Conservation (phyloP, 2,888 invertebrate species). For the Luperina nickerlii region DNA sequence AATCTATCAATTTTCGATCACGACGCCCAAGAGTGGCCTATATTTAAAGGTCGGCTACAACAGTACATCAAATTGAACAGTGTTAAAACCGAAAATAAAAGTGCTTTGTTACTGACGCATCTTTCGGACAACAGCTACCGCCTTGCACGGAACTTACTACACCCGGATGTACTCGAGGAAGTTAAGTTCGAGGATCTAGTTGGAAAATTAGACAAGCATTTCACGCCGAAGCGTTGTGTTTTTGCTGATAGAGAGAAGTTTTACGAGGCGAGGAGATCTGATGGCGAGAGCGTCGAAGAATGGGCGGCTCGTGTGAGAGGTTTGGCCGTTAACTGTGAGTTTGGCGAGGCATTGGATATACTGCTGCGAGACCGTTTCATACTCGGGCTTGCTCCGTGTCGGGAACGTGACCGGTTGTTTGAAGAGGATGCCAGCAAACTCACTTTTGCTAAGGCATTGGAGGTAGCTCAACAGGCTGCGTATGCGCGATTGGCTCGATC, state of each 20-base stretch:
- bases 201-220: constrained; percentile 2
- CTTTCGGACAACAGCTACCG: neutral
- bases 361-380: constrained; percentile 6
- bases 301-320: constrained; percentile 3
- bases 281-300: no score
- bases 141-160: constrained; percentile 1
- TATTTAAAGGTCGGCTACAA: constrained; percentile 2
- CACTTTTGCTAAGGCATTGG: neutral
- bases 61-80: neutral
- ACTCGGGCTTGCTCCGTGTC: neutral
- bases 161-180: neutral
- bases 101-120: neutral
- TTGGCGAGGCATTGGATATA: neutral
- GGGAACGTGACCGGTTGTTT: neutral
- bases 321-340: constrained; percentile 4
- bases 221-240: neutral
- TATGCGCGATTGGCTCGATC: no score
- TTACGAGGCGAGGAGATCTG: no score
- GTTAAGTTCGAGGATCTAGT: constrained; percentile 8
- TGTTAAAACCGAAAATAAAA: constrained; percentile 6
- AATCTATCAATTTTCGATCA: neutral
- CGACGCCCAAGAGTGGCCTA: constrained; percentile 1
- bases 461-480: neutral
- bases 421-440: no score
- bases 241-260: constrained; percentile 7